Evolutionary conservation across 2,888 invertebrate species (phyloP), one percentile per base, ranked within the genome.

Genomic region (Melipona beecheii): DNA sequence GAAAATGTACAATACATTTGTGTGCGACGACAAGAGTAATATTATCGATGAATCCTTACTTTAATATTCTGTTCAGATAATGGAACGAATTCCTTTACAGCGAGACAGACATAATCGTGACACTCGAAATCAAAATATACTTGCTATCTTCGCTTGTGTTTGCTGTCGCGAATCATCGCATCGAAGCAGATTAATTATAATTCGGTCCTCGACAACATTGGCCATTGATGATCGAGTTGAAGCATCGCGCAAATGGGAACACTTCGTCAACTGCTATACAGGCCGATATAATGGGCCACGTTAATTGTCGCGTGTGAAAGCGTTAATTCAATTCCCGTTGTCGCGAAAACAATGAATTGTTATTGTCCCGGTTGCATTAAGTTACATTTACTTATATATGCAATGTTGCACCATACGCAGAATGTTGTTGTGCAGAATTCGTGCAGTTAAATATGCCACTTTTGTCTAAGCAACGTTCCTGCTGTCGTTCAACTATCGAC

Each of bases 251-350:
- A 83, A 83, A 84, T 52, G 73, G 49, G 78, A 75, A 68, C 79
- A 68, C 71, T 15, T 74, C 75, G 74, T 65, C 65, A 69, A 24
- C 52, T 15, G 62, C 62, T 62, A 36, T 2, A 24, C 13, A 50
- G 43, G 19, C 21, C 64, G 50, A 31, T 74, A 6, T 74, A 66
- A 77, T 56, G 64, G 69, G 36, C 74, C 74, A 52, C 54, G 56
- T 66, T 81, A 84, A 82, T 81, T 85, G 76, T 60, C 73, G 58
- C 77, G 69, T 75, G 83, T 68, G 75, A 89, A 84, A 84, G 76
- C 78, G 79, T 52, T 87, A 84, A 87, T 87, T 87, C 78, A 77
- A 82, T 84, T 86, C 58, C n/a, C 78, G 75, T 54, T 56, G 60
- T 19, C 70, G 69, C 69, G 62, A 76, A 79, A 80, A 89, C 75